Evolutionary conservation across 2,888 invertebrate species (phyloP).

Genomic region (Coleophora flavipennella): DNA sequence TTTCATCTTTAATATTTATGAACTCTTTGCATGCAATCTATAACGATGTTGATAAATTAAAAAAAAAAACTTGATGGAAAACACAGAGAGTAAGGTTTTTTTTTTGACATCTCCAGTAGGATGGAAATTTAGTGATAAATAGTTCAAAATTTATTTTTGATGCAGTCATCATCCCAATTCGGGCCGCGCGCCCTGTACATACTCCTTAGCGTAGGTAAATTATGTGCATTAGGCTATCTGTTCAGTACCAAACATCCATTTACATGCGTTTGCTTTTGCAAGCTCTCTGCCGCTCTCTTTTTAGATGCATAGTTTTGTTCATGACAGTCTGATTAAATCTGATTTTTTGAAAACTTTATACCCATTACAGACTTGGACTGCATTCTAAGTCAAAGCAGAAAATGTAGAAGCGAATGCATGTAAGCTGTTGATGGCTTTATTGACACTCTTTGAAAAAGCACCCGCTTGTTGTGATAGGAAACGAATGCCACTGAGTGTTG

Average conservation of each 20-base stretch:
- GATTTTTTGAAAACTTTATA: slow-evolving; percentile 16
- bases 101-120: too few species aligned
- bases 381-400: slow-evolving; percentile 33
- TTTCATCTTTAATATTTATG: too few species aligned
- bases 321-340: slow-evolving; percentile 22
- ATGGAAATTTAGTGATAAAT: too few species aligned
- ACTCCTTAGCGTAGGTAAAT: slow-evolving; percentile 40
- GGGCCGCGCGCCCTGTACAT: slow-evolving; percentile 57
- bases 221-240: slow-evolving; percentile 46
- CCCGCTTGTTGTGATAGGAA: slow-evolving; percentile 18
- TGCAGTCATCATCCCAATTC: too few species aligned
- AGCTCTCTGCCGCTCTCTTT: slow-evolving; percentile 46
- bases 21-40: too few species aligned
- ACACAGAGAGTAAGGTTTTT: too few species aligned
- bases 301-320: slow-evolving; percentile 21
- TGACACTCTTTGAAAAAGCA: slow-evolving; percentile 26
- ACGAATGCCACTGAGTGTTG: slow-evolving; percentile 2
- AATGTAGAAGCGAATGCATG: slow-evolving; percentile 40
- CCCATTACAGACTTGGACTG: slow-evolving; percentile 25
- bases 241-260: slow-evolving; percentile 26
- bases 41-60: too few species aligned
- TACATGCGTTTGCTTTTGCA: slow-evolving; percentile 44
- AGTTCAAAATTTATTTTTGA: too few species aligned
- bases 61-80: too few species aligned
- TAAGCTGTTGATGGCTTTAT: slow-evolving; percentile 15